Conservation (phyloP, 2,113 vertebrate genomes). For the Tragelaphus buxtoni region DNA sequence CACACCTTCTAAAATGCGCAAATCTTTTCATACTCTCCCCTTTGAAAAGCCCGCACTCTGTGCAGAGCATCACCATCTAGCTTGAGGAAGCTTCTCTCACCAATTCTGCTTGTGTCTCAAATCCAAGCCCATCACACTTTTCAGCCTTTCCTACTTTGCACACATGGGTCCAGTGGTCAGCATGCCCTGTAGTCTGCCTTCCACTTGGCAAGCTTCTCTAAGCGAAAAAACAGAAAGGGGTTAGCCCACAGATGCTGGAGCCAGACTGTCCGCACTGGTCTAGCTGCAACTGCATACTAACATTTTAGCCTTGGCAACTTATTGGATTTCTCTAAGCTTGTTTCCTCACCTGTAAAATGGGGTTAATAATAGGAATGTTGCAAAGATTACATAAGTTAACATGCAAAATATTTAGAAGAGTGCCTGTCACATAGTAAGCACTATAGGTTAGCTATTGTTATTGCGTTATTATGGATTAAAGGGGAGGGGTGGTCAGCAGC, state of each 20-base stretch:
- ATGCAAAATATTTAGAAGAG: not conserved
- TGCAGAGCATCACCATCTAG: not conserved
- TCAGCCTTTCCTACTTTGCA: not conserved
- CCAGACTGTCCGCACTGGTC: not conserved
- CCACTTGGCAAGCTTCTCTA: not conserved
- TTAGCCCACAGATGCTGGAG: not conserved
- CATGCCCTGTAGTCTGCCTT: not conserved
- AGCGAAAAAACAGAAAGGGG: not conserved
- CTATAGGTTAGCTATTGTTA: not conserved
- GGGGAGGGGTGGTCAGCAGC: too few relatives aligned
- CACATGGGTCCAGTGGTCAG: not conserved
- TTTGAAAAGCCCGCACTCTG: rapidly evolving
- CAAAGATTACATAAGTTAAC: not conserved
- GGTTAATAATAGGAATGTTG: not conserved
- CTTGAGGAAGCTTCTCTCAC: not conserved
- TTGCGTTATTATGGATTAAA: not conserved
- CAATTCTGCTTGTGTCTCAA: not conserved
- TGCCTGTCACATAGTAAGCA: not conserved
- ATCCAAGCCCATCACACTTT: not conserved
- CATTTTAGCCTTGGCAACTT: not conserved
- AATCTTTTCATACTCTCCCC: not conserved
- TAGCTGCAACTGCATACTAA: not conserved
- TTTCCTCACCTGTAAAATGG: not conserved
- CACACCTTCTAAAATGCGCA: not conserved
- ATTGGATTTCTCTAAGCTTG: not conserved